Evolutionary conservation across 2,797 vertebrate species (phyloP), one percentile per base, ranked within the genome.

Genomic region (Rhinophrynus dorsalis): DNA sequence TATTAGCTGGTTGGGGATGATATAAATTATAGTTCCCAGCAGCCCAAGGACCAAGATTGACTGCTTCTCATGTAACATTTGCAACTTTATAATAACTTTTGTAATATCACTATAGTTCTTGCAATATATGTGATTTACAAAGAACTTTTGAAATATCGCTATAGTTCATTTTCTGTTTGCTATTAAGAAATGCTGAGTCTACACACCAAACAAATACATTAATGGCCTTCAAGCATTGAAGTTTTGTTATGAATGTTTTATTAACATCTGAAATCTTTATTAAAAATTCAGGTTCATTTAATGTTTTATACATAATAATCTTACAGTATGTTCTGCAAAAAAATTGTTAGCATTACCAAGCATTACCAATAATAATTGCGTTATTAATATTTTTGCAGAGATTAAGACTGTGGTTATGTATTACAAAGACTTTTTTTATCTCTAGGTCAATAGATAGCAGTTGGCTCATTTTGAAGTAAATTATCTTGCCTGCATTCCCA

Each of bases 261-360:
- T 50, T 33, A 47, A 27, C 5, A 1, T 62, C 30, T 64, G 52
- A 58, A 57, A 71, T 58, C 35, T 66, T 73, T 73, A 73, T 66
- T 59, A 73, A 59, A 59, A 42, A 72, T 66, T 54, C 61, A 52
- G 54, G 29, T 30, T 73, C 29, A 23, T 55, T 58, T 57, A 72
- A 72, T 72, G 60, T 73, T 66, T 66, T 51, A 73, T 72, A 64
- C 60, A 71, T 64, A 65, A 73, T 65, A 51, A 73, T 59, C 54
- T 20, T 15, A 26, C 15, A 18, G 32, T 51, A 37, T 24, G 18
- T 59, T 10, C 54, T 52, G n/a, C 51, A 33, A 45, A 72, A 52
- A 59, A 27, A 52, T 57, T 65, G 35, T 44, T 59, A 65, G 44
- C 55, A 52, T 73, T 59, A 65, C 44, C 37, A 44, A 52, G 52